Base-by-base conservation (phyloP, 23 tunicate genomes). In the Diplosoma virens region DNA sequence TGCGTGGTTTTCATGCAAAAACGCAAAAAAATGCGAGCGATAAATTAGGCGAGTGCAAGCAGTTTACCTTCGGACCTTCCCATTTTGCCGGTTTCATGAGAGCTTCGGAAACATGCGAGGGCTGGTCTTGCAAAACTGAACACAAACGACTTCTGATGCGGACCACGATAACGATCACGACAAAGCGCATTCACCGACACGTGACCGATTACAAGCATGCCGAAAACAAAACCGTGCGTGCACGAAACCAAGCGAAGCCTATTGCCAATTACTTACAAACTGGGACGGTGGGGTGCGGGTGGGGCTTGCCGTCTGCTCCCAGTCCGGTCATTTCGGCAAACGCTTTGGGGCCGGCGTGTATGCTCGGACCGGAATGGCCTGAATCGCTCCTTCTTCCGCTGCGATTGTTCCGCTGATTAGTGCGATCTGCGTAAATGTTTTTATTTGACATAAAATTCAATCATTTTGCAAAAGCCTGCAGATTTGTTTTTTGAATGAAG, bases 261-360 rank as follows among this genome's bases (percentile, higher is more conserved):
- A 6, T 14, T 58, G 16, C 35, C 20, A 28, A 28, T 22, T 21
- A 59, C 96, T 89, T 77, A 89, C 96, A 89, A 27, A 69, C 37
- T 16, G 96, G 96, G 6, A 82, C 77, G 0, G 34, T 37, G 21
- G 81, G 63, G 37, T 78, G 80, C 0, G 92, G 92, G 32, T 81
- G 90, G 23, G 92, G 97, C 33, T 81, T 92, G 18, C 97, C 97
- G 58, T 81, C 90, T 20, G 87, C 30, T 5, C 86, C 97, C 2
- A 92, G 65, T 54, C 97, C 97, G 2, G 97, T 92, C 97, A 92
- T 92, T 35, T 84, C 82, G 1, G 97, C 97, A 75, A 92, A 92
- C 32, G 83, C 92, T 76, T 75, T 85, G 14, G 97, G 97, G 6
- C 97, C 97, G n/a, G 81, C 97, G 31, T 85, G 97, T 17, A 92